Evolutionary conservation across 2,797 vertebrate species (phyloP), one percentile per base, ranked within the genome.

Genomic region (Cynopterus sphinx): DNA sequence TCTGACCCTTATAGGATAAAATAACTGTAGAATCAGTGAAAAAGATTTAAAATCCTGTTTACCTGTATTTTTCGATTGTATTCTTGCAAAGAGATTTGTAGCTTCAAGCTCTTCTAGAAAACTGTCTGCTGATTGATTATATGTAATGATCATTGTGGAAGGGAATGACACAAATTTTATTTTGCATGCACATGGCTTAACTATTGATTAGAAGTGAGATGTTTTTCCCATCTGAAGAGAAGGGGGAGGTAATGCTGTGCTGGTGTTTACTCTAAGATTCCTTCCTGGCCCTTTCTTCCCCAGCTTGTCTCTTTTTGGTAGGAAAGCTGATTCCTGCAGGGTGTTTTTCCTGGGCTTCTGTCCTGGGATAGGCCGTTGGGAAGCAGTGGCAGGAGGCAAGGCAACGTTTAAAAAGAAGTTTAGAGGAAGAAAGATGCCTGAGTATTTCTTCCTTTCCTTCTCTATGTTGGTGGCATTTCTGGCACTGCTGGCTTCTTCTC

Each of bases 1-100:
- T 87, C 24, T 68, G 59, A 92, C 10, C 83, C 70, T 71, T 87
- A 19, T 79, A 85, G 51, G 28, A 74, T 82, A 91, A 95, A 95
- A n/a, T 86, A 65, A 70, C 9, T 57, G 21, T 59, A 61, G 53
- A 53, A 70, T 77, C n/a, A 75, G 1, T 87, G 24, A 83, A 87
- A 73, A 49, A 55, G 16, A 68, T 73, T 91, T 77, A 51, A 89
- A 95, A 89, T 91, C 41, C 9, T 57, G 1, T n/a, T 94, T 85
- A 51, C 21, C 24, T 82, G 67, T 79, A 39, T 83, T 79, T 94
- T 61, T 82, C 26, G 39, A 83, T 93, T 83, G n/a, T 79, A 75
- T 83, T 86, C 36, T 95, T 24, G 4, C 49, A 33, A 46, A 82
- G 51, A 95, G 15, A 90, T 84, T 77, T 73, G 28, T 5, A 84